Conservation (phyloP, 1,140 invertebrate species). For the Manduca sexta region DNA sequence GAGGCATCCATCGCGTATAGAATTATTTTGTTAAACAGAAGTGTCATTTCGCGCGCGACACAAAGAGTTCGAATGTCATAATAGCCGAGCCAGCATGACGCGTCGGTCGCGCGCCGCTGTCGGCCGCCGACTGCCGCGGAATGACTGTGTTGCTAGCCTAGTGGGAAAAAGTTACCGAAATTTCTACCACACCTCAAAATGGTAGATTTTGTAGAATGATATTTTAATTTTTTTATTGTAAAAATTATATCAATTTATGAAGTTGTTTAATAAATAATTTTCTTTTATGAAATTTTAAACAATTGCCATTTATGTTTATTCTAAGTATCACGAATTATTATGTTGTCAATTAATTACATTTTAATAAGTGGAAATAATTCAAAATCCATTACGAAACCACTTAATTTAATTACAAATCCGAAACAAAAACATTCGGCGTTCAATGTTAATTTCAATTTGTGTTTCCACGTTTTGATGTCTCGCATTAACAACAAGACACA, state of each 20-base stretch:
- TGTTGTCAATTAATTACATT: too few relatives aligned
- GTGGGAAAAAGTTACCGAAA: conserved; percentile 12
- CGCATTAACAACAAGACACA: conserved; percentile 1
- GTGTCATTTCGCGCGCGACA: conserved; percentile 47
- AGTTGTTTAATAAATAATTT: too few relatives aligned
- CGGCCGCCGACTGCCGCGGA: conserved; percentile 46
- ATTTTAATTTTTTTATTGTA: not conserved
- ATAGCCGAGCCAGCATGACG: conserved; percentile 31
- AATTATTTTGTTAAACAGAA: conserved; percentile 10
- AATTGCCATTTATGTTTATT: too few relatives aligned
- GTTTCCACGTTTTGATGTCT: not conserved
- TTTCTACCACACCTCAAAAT: conserved; percentile 20
- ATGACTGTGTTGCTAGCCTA: conserved; percentile 23
- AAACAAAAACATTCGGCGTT: not conserved
- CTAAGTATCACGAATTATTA: too few relatives aligned
- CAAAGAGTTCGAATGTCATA: conserved; percentile 28
- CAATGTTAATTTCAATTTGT: not conserved
- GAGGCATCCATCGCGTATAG: conserved; percentile 30
- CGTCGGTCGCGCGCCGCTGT: conserved; percentile 34
- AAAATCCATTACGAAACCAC: not conserved
- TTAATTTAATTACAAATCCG: not conserved
- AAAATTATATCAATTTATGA: too few relatives aligned
- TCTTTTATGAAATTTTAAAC: too few relatives aligned
- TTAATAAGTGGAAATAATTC: too few relatives aligned
- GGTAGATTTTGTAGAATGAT: not conserved